Conservation (phyloP, 2,797 vertebrate genomes). For the Buceros bicornis region DNA sequence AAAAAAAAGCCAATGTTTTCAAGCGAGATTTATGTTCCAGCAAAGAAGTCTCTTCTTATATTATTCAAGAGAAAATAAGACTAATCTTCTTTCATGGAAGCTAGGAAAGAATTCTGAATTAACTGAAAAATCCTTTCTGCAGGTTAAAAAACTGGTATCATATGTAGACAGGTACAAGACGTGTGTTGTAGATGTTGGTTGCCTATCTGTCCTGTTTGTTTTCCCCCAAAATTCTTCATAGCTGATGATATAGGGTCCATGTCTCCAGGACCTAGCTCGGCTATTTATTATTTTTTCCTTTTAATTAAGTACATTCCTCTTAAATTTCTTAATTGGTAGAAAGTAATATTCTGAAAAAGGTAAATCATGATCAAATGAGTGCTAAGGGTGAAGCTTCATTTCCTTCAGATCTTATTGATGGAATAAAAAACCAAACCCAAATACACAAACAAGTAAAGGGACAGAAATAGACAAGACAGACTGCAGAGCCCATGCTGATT, state of each 20-base stretch:
- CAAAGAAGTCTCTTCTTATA: neutral
- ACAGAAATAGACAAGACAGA: neutral
- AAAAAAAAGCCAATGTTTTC: constrained; percentile 46
- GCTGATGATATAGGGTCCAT: neutral
- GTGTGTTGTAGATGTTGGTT: neutral
- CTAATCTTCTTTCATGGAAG: neutral
- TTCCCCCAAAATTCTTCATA: neutral
- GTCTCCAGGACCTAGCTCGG: neutral
- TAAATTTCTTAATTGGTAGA: neutral
- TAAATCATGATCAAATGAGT: neutral
- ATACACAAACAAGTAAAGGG: neutral
- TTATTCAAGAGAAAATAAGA: neutral
- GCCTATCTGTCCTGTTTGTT: neutral
- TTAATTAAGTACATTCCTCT: neutral
- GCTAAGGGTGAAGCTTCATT: neutral
- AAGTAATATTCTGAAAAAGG: neutral
- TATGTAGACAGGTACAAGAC: neutral
- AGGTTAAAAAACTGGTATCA: neutral
- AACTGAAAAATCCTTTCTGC: neutral
- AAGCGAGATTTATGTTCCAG: constrained; percentile 9
- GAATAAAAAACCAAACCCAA: neutral
- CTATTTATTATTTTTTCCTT: neutral
- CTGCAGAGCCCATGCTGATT: neutral
- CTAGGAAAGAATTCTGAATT: neutral
- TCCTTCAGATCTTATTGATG: neutral